Conservation (phyloP, 1,140 invertebrate genomes). For the Drusus annulatus region DNA sequence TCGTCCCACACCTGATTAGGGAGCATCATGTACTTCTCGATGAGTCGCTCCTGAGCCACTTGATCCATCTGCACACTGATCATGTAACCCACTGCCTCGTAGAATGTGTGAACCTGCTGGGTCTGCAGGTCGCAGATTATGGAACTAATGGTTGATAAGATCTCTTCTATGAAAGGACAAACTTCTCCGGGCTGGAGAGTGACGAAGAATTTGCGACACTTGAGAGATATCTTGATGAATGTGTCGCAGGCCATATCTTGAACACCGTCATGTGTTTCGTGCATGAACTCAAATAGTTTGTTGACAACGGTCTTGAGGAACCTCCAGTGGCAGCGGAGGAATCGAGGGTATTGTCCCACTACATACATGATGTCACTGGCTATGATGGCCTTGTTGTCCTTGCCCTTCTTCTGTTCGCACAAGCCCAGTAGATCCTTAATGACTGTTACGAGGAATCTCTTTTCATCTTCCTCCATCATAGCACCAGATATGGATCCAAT, state of each 20-base stretch:
- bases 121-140: constrained; percentile 99
- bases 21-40: constrained; percentile 97
- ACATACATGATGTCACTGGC: constrained; percentile 99
- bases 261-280: constrained; percentile 99
- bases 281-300: constrained; percentile 99
- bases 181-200: constrained; percentile 96
- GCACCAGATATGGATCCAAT: constrained; percentile 99
- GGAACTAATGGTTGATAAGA: constrained; percentile 94
- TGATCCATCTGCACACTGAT: constrained; percentile 95
- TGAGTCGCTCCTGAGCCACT: constrained; percentile 90
- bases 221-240: constrained; percentile 99
- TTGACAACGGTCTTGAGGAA: constrained; percentile 99
- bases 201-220: constrained; percentile 98
- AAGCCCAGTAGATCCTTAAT: constrained; percentile 98
- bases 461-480: constrained; percentile 99
- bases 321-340: constrained; percentile 99
- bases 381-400: constrained; percentile 99
- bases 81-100: constrained; percentile 99
- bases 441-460: constrained; percentile 98
- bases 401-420: constrained; percentile 99
- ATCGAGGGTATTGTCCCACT: constrained; percentile 99
- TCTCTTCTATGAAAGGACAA: constrained; percentile 99
- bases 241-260: constrained; percentile 99
- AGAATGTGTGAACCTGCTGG: constrained; percentile 99
- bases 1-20: constrained; percentile 99